phyloP scores from a whole-genome alignment of 2,888 invertebrate genomes.

The Tetragonula carbonaria region DNA sequence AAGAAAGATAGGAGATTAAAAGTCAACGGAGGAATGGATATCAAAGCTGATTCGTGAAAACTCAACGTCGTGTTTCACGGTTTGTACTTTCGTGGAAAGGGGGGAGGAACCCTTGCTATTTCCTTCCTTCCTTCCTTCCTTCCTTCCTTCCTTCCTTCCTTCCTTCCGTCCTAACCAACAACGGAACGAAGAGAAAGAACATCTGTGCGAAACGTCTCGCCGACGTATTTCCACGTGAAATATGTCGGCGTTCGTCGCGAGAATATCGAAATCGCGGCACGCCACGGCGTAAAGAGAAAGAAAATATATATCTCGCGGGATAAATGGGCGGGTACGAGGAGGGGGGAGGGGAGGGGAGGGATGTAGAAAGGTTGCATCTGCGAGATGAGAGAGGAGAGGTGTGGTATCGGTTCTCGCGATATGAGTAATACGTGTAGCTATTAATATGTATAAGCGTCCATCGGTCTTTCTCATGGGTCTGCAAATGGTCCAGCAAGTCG shows the following conservation, averaged over 20 bases:
- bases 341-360: too few species aligned
- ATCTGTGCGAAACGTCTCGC: neutral
- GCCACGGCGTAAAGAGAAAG: neutral
- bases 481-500: constrained; percentile 61
- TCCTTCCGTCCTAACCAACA: neutral
- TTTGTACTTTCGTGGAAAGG: neutral
- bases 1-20: neutral
- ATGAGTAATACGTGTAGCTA: constrained; percentile 43
- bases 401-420: neutral
- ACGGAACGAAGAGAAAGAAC: neutral
- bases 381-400: neutral
- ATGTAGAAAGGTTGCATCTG: neutral
- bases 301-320: neutral
- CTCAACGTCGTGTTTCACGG: neutral
- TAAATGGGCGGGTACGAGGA: too few species aligned
- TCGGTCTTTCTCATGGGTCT: constrained; percentile 55
- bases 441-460: constrained; percentile 61
- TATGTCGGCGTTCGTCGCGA: neutral
- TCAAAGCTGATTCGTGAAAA: neutral
- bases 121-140: neutral
- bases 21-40: neutral
- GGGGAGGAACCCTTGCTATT: too few species aligned
- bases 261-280: constrained; percentile 5
- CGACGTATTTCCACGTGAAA: neutral
- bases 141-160: neutral